Percentiles rank a stretch among this genome's conserved stretches.
phyloP scores from a whole-genome alignment of 2,113 vertebrate species.

The Pavo muticus region DNA sequence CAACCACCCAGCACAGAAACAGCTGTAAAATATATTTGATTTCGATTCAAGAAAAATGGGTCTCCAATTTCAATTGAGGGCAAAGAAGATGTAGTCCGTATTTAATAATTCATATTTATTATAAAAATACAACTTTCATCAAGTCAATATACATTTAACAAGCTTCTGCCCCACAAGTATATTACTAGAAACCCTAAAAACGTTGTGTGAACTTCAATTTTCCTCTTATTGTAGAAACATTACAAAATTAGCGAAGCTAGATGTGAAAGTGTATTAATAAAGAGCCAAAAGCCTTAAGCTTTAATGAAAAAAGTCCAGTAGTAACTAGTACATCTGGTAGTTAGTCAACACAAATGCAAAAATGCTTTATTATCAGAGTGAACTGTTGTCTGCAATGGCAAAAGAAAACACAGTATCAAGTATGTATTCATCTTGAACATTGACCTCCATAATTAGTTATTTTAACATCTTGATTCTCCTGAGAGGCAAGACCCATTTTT shows the following conservation, averaged over 20 bases:
- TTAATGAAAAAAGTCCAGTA: slow-evolving; percentile 13
- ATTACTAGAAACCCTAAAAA: slow-evolving; percentile 53
- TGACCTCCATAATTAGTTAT: slow-evolving; percentile 12
- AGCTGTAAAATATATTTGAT: slow-evolving; percentile 67
- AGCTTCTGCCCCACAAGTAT: slow-evolving; percentile 66
- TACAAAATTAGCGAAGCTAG: slow-evolving; percentile 13
- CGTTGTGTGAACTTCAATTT: background rate
- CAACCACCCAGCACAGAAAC: slow-evolving; percentile 76
- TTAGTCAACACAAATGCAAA: slow-evolving; percentile 45
- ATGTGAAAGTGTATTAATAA: slow-evolving; percentile 4
- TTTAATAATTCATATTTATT: slow-evolving; percentile 75
- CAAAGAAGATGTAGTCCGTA: slow-evolving; percentile 76
- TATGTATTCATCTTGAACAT: background rate
- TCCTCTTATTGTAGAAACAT: slow-evolving; percentile 6
- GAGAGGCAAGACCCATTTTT: slow-evolving; percentile 25
- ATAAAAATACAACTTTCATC: slow-evolving; percentile 75
- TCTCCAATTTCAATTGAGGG: slow-evolving; percentile 74
- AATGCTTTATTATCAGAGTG: slow-evolving; percentile 39
- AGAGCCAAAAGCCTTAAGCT: slow-evolving; percentile 23
- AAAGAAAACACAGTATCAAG: slow-evolving; percentile 11
- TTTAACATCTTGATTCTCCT: background rate
- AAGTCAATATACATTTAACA: slow-evolving; percentile 69
- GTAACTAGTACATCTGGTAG: slow-evolving; percentile 26
- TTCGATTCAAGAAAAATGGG: slow-evolving; percentile 65
- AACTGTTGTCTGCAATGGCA: slow-evolving; percentile 42